phyloP scores from a whole-genome alignment of 2,113 vertebrate species.

The Grammomys surdaster region DNA sequence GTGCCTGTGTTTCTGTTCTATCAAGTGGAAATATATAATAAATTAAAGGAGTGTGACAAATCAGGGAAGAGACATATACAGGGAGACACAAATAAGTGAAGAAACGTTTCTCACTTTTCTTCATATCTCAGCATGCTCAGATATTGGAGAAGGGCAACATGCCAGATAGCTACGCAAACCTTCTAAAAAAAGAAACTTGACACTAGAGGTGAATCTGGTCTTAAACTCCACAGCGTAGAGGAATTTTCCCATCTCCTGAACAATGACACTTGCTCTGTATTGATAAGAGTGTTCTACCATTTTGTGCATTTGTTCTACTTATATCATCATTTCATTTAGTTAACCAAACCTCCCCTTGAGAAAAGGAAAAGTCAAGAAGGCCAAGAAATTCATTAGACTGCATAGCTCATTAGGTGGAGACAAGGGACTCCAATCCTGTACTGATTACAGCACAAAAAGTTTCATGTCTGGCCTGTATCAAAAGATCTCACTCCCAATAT shows the following conservation, averaged over 20 bases:
- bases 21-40: background rate
- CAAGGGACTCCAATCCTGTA: background rate
- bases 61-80: background rate
- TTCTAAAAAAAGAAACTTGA: background rate
- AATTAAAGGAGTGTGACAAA: background rate
- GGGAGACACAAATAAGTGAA: background rate
- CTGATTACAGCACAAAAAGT: background rate
- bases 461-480: background rate
- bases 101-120: background rate
- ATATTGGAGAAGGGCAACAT: background rate
- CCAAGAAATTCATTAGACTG: background rate
- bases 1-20: background rate
- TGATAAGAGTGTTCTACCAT: background rate
- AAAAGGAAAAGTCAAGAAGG: background rate
- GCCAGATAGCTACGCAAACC: too few species aligned
- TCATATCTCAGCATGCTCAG: background rate
- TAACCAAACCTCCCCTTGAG: background rate
- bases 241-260: background rate
- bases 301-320: background rate
- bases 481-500: background rate
- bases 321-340: background rate
- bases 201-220: background rate
- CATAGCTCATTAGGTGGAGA: background rate
- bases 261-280: background rate
- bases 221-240: background rate